Conservation (phyloP, 2,797 vertebrate genomes). For the Phoebastria nigripes region DNA sequence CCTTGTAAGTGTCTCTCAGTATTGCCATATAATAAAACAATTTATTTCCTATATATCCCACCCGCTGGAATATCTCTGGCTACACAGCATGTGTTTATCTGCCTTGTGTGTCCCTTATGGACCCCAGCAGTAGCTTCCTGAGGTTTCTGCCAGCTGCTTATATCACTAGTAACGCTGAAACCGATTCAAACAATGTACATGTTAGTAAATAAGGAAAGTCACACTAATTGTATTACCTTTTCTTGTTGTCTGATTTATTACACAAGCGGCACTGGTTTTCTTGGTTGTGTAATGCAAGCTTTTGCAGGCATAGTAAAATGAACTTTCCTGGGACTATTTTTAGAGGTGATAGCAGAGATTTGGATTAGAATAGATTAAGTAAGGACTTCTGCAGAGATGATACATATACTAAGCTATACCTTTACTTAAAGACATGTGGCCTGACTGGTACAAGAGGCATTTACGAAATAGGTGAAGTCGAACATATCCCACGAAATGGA, state of each 20-base stretch:
- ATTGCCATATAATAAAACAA: background rate
- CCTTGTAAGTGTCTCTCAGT: background rate
- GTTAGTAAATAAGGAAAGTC: background rate
- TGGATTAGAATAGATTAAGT: conserved; percentile 47
- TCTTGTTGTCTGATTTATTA: background rate
- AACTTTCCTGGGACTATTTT: conserved; percentile 41
- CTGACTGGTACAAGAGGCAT: background rate
- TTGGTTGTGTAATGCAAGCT: conserved; percentile 14
- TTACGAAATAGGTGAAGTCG: background rate
- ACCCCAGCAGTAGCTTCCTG: background rate
- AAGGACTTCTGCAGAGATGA: conserved; percentile 3
- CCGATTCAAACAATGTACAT: fast-evolving
- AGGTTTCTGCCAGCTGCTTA: background rate
- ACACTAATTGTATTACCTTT: background rate
- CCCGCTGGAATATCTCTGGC: background rate
- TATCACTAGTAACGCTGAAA: background rate
- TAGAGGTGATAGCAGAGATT: conserved; percentile 34
- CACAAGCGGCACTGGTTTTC: background rate
- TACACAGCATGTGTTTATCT: background rate
- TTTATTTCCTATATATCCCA: background rate
- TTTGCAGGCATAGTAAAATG: background rate
- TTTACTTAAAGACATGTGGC: conserved; percentile 11
- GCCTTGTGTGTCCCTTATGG: background rate
- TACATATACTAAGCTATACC: background rate
- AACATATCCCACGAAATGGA: background rate